These are phyloP conservation scores for Liodrosophila aerea DNA, from an alignment of 2,888 invertebrate species.

Conservation along the genomic window DNA sequence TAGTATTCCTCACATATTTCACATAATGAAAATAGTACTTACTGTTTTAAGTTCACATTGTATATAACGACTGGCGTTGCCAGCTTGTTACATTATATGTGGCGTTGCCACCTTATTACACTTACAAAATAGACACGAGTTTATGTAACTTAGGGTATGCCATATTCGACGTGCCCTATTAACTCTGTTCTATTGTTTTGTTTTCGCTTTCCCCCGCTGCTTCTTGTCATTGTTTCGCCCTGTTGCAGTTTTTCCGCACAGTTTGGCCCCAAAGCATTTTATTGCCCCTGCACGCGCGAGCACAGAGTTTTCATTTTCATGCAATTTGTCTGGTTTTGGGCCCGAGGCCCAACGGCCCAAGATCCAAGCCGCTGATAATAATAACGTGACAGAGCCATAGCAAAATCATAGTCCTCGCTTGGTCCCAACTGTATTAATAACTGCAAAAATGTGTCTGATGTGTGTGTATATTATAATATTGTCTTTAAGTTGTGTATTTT, in stretches of 20 bases:
- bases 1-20: too few species aligned
- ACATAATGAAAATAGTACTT: too few species aligned
- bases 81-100: too few species aligned
- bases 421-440: conserved; percentile 25
- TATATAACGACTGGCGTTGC: too few species aligned
- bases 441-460: too few species aligned
- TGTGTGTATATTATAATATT: too few species aligned
- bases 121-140: too few species aligned
- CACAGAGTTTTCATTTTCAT: conserved; percentile 54
- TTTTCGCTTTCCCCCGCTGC: not conserved
- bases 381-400: conserved; percentile 13
- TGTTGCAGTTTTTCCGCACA: conserved; percentile 67
- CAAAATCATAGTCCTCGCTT: conserved; percentile 31
- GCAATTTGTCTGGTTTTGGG: conserved; percentile 58
- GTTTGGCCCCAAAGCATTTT: conserved; percentile 64
- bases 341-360: not conserved
- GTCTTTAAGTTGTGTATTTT: too few species aligned
- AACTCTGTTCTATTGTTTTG: conserved; percentile 9
- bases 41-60: too few species aligned
- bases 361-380: conserved; percentile 6
- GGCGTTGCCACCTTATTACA: too few species aligned
- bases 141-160: too few species aligned
- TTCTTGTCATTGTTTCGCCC: conserved; percentile 54
- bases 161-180: not conserved
- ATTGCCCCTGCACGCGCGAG: conserved; percentile 54